phyloP scores from a whole-genome alignment of 2,113 vertebrate genomes.

The Eulemur macaco region DNA sequence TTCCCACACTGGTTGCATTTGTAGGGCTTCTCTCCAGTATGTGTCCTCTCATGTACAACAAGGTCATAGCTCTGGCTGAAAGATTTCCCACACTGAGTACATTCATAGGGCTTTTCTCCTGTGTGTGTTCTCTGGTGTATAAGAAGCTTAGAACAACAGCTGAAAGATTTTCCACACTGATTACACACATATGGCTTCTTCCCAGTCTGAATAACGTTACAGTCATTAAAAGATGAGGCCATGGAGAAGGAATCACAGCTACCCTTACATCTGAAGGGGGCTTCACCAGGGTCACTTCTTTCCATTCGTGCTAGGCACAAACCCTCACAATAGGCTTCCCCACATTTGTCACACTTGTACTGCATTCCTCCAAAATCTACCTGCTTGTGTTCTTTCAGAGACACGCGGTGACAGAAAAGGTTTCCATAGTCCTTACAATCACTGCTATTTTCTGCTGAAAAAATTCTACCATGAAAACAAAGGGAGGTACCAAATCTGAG shows the following conservation, averaged over 20 bases:
- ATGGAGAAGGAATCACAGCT: neutral
- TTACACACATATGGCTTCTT: neutral
- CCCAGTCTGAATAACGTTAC: neutral
- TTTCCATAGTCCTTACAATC: neutral
- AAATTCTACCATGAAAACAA: neutral
- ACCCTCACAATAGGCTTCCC: neutral
- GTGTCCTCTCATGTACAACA: neutral
- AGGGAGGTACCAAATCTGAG: neutral
- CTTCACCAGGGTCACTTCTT: neutral
- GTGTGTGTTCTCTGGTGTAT: slow-evolving; percentile 32
- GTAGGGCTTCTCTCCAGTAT: slow-evolving; percentile 3
- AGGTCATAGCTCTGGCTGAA: slow-evolving; percentile 8
- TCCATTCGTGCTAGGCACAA: neutral
- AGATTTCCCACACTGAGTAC: neutral
- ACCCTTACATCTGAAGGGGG: neutral
- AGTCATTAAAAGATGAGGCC: neutral
- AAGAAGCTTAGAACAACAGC: neutral
- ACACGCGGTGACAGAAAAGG: neutral
- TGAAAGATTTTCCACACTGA: neutral
- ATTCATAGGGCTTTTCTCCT: slow-evolving; percentile 30
- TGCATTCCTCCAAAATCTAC: neutral
- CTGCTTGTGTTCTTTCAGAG: neutral
- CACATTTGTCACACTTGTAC: neutral
- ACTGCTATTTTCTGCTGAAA: neutral
- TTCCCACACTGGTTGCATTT: neutral